Conservation (phyloP, 2,113 vertebrate species). For the Labrus mixtus region DNA sequence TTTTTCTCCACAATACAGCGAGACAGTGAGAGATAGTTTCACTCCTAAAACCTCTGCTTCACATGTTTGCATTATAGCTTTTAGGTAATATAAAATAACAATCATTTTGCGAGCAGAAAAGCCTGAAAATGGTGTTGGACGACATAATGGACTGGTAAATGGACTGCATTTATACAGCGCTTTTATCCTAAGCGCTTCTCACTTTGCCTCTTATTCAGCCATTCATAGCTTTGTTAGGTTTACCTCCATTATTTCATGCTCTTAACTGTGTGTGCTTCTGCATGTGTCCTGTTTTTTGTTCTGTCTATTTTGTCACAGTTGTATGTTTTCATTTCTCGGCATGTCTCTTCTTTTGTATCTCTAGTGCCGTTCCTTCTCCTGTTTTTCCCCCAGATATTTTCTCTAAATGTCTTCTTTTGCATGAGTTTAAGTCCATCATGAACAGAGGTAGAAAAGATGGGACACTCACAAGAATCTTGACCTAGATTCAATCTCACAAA, state of each 20-base stretch:
- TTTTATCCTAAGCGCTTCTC: background rate
- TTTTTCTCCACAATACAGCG: background rate
- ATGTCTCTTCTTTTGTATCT: background rate
- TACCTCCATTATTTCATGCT: background rate
- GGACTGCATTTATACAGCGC: background rate
- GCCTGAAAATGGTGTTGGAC: background rate
- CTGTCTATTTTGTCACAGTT: background rate
- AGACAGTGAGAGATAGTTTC: background rate
- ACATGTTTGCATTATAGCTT: background rate
- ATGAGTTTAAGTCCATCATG: background rate
- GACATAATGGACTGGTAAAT: background rate
- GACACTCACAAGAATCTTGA: conserved; percentile 2
- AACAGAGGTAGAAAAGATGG: background rate
- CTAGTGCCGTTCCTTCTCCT: background rate
- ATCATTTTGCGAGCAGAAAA: background rate
- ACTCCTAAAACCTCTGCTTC: too few species aligned
- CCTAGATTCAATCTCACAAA: background rate
- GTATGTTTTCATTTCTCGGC: background rate
- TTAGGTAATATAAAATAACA: background rate
- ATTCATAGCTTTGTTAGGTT: background rate
- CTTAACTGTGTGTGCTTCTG: background rate
- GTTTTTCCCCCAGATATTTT: background rate
- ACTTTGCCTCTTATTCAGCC: background rate
- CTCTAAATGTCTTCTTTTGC: background rate
- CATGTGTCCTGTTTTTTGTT: background rate